A percentile compares a stretch with the other conserved stretches of the same genome.
Conservation (phyloP, 2,113 vertebrate species). For the Turnix velox region DNA sequence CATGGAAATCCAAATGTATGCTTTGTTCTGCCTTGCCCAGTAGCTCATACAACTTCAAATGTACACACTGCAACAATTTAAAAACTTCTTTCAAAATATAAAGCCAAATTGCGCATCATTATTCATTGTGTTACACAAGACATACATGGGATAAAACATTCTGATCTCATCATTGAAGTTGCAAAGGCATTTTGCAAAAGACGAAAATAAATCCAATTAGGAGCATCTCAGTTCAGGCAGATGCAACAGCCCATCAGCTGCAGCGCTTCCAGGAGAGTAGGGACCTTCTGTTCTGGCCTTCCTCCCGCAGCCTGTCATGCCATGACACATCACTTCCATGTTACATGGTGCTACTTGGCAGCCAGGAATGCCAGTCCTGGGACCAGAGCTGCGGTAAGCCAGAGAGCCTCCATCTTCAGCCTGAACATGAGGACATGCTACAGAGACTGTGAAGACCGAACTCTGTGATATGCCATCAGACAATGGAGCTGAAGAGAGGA, state of each 20-base stretch:
- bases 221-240: neutral
- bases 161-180: neutral
- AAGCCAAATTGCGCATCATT: neutral
- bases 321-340: neutral
- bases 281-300: neutral
- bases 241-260: neutral
- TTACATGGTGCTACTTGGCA: neutral
- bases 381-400: neutral
- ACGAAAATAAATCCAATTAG: neutral
- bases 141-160: neutral
- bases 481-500: neutral
- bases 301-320: neutral
- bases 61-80: neutral
- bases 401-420: neutral
- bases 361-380: accelerated
- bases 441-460: neutral
- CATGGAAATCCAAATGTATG: neutral
- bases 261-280: neutral
- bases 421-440: neutral
- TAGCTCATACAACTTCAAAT: neutral
- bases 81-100: neutral
- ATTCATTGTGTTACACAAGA: neutral
- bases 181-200: neutral
- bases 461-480: neutral
- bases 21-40: neutral